Evolutionary conservation across 2,113 vertebrate species (phyloP).

Genomic region (Thalassoma bifasciatum): DNA sequence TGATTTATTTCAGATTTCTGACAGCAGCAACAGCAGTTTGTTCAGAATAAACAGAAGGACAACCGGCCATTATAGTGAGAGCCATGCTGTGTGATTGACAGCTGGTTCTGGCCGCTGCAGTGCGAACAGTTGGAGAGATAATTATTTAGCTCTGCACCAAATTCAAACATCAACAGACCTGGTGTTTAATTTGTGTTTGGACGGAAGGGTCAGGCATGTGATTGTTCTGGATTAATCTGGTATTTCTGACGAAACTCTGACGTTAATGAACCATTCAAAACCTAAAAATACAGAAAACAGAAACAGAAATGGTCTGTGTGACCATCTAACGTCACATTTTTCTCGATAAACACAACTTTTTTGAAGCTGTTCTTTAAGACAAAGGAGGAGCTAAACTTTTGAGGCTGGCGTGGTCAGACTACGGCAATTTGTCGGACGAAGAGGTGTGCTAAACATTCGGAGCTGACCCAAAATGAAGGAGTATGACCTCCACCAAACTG

Average conservation of each 20-base stretch:
- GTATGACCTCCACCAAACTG: no score
- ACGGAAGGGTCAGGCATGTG: not conserved
- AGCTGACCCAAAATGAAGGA: no score
- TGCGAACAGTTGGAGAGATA: not conserved
- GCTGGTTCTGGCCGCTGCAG: not conserved
- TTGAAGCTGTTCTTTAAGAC: no score
- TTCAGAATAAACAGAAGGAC: slow-evolving; percentile 11
- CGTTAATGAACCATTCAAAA: no score
- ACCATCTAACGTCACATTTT: no score
- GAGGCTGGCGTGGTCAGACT: no score
- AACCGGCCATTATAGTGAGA: not conserved
- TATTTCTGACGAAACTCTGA: no score
- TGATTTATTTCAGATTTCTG: not conserved
- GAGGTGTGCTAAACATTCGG: no score
- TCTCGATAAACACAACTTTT: no score
- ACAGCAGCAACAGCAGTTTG: not conserved
- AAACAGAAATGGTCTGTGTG: no score
- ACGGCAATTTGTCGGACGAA: no score
- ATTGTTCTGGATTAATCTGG: not conserved
- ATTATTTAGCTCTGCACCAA: not conserved
- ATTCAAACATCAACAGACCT: not conserved
- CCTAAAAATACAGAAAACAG: not conserved
- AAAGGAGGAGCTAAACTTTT: no score
- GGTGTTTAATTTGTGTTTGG: not conserved
- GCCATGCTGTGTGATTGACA: slow-evolving; percentile 3